phyloP scores from a whole-genome alignment of 2,797 vertebrate species.

The Caiman crocodilus region DNA sequence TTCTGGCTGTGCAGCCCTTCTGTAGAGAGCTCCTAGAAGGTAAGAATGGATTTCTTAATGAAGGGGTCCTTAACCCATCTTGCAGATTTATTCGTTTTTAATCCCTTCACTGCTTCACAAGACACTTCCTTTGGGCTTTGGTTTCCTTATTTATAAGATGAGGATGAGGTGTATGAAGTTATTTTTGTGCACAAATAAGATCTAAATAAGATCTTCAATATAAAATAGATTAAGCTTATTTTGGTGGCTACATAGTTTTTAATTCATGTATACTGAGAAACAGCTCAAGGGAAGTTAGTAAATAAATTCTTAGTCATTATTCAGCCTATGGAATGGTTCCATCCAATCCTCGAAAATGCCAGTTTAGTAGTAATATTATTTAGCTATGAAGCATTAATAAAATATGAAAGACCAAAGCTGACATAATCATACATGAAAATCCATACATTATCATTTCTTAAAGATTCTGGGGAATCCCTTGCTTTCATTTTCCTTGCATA shows the following conservation, averaged over 20 bases:
- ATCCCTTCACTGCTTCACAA: neutral
- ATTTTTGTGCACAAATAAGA: neutral
- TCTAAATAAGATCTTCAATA: neutral
- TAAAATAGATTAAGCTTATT: neutral
- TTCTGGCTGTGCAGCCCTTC: neutral
- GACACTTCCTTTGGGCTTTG: neutral
- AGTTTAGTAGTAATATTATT: constrained; percentile 69
- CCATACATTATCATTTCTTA: constrained; percentile 7
- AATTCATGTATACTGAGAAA: neutral
- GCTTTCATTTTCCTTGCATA: constrained; percentile 9
- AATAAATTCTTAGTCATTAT: constrained; percentile 49
- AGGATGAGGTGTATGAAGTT: neutral
- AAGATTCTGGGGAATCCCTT: constrained; percentile 20
- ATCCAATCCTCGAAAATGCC: constrained; percentile 51
- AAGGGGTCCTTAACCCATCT: neutral
- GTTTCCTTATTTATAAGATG: neutral
- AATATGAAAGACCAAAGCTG: constrained; percentile 55
- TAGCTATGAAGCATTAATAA: constrained; percentile 63
- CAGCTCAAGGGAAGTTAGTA: constrained; percentile 31
- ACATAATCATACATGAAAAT: constrained; percentile 49
- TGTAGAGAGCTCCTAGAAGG: neutral
- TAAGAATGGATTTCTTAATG: neutral
- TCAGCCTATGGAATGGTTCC: constrained; percentile 42
- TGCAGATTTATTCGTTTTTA: neutral
- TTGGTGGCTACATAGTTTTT: neutral